These are phyloP conservation scores for Coelinius sp. DNA, from an alignment of 2,888 invertebrate genomes.

Conservation along the genomic window DNA sequence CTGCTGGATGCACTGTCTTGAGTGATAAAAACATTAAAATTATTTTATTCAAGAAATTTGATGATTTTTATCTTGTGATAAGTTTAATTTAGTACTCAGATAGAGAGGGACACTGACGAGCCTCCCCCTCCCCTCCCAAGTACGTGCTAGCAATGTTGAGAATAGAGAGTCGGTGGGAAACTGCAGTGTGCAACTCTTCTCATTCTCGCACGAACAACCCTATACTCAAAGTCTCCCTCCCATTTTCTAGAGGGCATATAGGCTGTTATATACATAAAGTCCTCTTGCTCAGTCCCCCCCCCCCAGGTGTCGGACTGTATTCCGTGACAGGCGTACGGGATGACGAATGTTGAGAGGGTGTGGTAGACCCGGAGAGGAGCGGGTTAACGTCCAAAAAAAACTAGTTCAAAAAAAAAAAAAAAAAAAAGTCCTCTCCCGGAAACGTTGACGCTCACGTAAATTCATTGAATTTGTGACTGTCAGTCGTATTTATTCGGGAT, in stretches of 20 bases:
- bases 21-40: too few relatives aligned
- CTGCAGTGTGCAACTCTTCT: conserved; percentile 18
- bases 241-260: conserved; percentile 6
- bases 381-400: not conserved
- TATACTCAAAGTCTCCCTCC: not conserved
- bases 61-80: too few relatives aligned
- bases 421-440: too few relatives aligned
- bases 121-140: not conserved
- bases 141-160: conserved; percentile 31
- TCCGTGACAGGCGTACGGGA: conserved; percentile 45
- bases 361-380: not conserved
- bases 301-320: conserved; percentile 35
- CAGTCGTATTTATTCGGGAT: not conserved
- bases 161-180: conserved; percentile 12
- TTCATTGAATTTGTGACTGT: conserved; percentile 36
- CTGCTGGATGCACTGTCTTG: too few relatives aligned
- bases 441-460: conserved; percentile 31
- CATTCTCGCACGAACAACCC: conserved; percentile 18
- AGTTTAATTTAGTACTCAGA: conserved; percentile 13
- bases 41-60: too few relatives aligned
- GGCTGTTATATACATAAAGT: conserved; percentile 22
- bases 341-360: conserved; percentile 42
- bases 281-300: conserved; percentile 10
- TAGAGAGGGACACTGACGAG: conserved; percentile 20
- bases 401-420: conserved; percentile 16